Percentiles rank a stretch among this genome's conserved stretches.
These are phyloP conservation scores for Amiota minor DNA, from an alignment of 2,888 invertebrate genomes.

Conservation along the genomic window DNA sequence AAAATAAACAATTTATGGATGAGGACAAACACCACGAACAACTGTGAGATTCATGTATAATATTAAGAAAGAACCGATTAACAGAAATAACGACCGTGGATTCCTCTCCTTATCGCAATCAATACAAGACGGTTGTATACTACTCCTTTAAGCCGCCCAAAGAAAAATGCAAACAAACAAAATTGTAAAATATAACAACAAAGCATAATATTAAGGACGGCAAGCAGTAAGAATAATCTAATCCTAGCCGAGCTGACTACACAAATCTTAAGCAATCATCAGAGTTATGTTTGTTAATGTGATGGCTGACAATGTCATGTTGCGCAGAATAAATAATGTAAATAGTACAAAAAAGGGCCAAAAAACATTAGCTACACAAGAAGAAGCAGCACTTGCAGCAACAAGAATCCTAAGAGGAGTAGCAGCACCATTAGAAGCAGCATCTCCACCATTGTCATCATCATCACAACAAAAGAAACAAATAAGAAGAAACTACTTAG, in stretches of 20 bases:
- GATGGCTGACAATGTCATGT: constrained; percentile 74
- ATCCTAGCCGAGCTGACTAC: not conserved
- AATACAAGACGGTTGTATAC: not conserved
- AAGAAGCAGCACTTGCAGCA: constrained; percentile 47
- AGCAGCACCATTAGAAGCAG: constrained; percentile 45
- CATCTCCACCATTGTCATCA: constrained; percentile 41
- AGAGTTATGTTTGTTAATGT: constrained; percentile 72
- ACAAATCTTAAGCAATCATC: constrained; percentile 29
- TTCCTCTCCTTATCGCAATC: constrained; percentile 37
- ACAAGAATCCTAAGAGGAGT: constrained; percentile 37
- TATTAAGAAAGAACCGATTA: constrained; percentile 43
- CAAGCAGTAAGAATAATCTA: no score
- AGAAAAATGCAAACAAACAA: not conserved
- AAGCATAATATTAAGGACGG: no score
- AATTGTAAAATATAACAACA: no score
- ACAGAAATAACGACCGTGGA: constrained; percentile 51
- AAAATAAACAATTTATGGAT: constrained; percentile 6
- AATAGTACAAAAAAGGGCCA: constrained; percentile 49
- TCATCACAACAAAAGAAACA: constrained; percentile 43
- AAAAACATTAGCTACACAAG: constrained; percentile 2
- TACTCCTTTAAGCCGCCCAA: not conserved
- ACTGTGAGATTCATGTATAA: constrained; percentile 9
- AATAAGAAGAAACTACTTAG: not conserved
- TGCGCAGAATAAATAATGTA: constrained; percentile 62
- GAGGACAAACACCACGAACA: constrained; percentile 22